Percentiles rank a stretch among this genome's conserved stretches.
Evolutionary conservation across 92 coral and sea anemone species (phyloP).

Genomic region (Ricordea florida): DNA sequence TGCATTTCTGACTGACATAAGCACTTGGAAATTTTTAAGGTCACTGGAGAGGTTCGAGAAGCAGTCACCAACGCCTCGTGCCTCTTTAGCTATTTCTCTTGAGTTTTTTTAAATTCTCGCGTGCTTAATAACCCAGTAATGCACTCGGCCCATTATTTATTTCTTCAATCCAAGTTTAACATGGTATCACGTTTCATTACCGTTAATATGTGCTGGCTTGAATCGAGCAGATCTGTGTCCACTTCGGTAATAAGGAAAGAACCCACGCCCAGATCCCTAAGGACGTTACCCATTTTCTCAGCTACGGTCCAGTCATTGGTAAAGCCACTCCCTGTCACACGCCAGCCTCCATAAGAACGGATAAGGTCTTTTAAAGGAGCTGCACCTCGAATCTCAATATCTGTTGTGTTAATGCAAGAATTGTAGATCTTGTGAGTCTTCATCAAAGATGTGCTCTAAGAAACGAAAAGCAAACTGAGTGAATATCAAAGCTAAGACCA

Average conservation of each 20-base stretch:
- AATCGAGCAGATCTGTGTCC: conserved; percentile 15
- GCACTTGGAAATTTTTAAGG: too few species aligned
- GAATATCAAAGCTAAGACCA: background rate
- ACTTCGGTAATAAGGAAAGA: conserved; percentile 16
- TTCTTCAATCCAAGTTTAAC: background rate
- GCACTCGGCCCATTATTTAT: too few species aligned
- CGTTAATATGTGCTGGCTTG: background rate
- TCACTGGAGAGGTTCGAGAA: too few species aligned
- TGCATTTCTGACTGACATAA: too few species aligned
- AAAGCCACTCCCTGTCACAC: conserved; percentile 20
- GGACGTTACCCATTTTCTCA: conserved; percentile 43
- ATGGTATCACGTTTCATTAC: too few species aligned
- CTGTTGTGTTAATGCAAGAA: conserved; percentile 45
- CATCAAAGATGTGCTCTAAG: conserved; percentile 51
- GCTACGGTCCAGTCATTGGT: conserved; percentile 3
- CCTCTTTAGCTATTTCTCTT: too few species aligned
- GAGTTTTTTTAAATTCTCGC: too few species aligned
- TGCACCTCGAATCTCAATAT: conserved; percentile 33
- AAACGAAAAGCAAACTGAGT: background rate
- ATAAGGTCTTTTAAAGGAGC: conserved; percentile 46
- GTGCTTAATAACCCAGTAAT: too few species aligned
- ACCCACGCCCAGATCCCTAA: conserved; percentile 46
- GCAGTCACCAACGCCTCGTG: too few species aligned
- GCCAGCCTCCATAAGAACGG: conserved; percentile 66
- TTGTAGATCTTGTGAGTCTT: conserved; percentile 51